A percentile compares a stretch with the other conserved stretches of the same genome.
Evolutionary conservation across 2,797 vertebrate genomes (phyloP).

Genomic region (Cyprinella venusta): DNA sequence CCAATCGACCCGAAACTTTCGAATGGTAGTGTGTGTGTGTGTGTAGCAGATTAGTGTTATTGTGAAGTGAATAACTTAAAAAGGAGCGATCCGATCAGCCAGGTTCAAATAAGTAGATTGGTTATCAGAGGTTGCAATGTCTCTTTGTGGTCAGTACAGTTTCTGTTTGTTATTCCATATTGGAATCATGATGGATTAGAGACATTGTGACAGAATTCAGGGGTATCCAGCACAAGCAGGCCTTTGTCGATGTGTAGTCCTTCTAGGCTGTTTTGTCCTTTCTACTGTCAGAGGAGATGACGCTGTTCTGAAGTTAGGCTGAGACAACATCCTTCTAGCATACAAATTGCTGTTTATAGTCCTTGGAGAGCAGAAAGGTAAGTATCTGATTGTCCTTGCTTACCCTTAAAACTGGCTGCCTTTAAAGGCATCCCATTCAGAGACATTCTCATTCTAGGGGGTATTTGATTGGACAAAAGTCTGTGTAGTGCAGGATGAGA

Average conservation of each 20-base stretch:
- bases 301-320: slow-evolving; percentile 28
- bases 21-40: not conserved
- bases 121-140: not conserved
- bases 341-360: slow-evolving; percentile 24
- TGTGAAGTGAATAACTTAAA: not conserved
- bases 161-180: not conserved
- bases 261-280: slow-evolving; percentile 43
- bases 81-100: not conserved
- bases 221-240: slow-evolving; percentile 6
- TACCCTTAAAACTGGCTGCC: slow-evolving; percentile 6
- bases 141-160: not conserved
- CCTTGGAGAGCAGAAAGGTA: slow-evolving; percentile 23
- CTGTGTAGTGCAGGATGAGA: not conserved
- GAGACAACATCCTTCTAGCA: slow-evolving; percentile 30
- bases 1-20: not conserved
- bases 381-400: slow-evolving; percentile 39
- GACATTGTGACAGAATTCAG: slow-evolving; percentile 7
- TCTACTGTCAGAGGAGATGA: slow-evolving; percentile 42
- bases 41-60: not conserved
- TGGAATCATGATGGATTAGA: not conserved
- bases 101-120: not conserved
- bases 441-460: not conserved
- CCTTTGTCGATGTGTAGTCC: slow-evolving; percentile 28
- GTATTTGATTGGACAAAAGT: not conserved
- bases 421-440: slow-evolving; percentile 9